Percentiles rank a stretch among this genome's conserved stretches.
Evolutionary conservation across 2,113 vertebrate genomes (phyloP).

Genomic region (Tychaedon coryphoeus): DNA sequence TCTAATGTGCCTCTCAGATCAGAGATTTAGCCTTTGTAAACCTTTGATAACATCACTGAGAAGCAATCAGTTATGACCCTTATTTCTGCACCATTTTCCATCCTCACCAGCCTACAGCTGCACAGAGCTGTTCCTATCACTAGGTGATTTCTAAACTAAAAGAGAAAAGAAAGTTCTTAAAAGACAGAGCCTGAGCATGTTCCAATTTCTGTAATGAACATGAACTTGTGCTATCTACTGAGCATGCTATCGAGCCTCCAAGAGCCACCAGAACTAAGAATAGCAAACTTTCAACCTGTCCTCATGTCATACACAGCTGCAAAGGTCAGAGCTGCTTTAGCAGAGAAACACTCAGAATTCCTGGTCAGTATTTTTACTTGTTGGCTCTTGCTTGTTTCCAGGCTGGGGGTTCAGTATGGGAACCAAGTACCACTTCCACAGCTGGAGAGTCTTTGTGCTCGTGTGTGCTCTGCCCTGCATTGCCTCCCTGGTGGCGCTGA

Average conservation of each 20-base stretch:
- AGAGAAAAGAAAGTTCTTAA: not conserved
- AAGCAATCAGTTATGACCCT: not conserved
- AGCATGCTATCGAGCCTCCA: not conserved
- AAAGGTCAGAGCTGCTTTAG: not conserved
- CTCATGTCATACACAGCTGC: not conserved
- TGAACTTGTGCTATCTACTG: not conserved
- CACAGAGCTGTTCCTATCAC: not conserved
- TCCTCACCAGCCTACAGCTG: not conserved
- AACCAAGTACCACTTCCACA: constrained; percentile 90
- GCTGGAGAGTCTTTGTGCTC: constrained; percentile 93
- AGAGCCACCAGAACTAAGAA: not conserved
- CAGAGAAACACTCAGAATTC: not conserved
- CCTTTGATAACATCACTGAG: not conserved
- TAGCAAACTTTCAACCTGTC: not conserved
- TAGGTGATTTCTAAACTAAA: not conserved
- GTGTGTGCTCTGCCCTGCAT: constrained; percentile 89
- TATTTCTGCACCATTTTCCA: not conserved
- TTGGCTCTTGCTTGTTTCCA: constrained; percentile 56
- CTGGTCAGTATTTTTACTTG: not conserved
- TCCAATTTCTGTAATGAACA: not conserved
- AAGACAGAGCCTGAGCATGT: not conserved
- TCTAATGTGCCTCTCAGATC: not conserved
- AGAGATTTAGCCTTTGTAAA: not conserved
- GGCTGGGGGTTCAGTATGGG: constrained; percentile 97
- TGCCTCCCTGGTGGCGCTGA: constrained; percentile 83